Evolutionary conservation across 2,797 vertebrate genomes (phyloP).

Genomic region (Harpagifer antarcticus): DNA sequence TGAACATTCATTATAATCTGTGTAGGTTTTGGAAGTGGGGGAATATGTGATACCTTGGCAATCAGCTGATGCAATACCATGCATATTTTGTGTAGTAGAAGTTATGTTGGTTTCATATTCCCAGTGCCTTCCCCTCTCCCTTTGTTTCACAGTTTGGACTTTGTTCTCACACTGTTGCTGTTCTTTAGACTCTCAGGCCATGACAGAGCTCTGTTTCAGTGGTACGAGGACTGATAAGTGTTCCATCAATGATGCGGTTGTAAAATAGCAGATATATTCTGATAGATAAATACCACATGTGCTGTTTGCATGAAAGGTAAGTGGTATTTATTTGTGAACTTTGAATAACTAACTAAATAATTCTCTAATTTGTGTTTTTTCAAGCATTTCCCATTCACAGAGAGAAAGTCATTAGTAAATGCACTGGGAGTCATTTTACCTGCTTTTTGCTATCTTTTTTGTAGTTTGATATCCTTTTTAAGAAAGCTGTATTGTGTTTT

Average conservation of each 20-base stretch:
- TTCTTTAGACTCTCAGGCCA: slow-evolving; percentile 68
- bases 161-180: slow-evolving; percentile 38
- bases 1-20: slow-evolving; percentile 47
- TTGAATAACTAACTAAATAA: background rate
- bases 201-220: slow-evolving; percentile 32
- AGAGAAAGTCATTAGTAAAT: too few relatives aligned
- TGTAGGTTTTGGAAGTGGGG: slow-evolving; percentile 14
- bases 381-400: too few relatives aligned
- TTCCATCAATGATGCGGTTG: slow-evolving; percentile 5
- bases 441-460: slow-evolving; percentile 3
- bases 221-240: slow-evolving; percentile 44
- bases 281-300: background rate
- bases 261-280: background rate
- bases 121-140: slow-evolving; percentile 1
- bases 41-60: slow-evolving; percentile 30
- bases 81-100: slow-evolving; percentile 4
- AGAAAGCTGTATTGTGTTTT: background rate
- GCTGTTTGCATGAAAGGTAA: background rate
- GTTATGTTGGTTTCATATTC: slow-evolving; percentile 36
- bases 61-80: slow-evolving; percentile 33
- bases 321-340: too few relatives aligned
- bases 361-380: background rate
- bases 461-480: background rate
- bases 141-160: slow-evolving; percentile 50
- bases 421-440: background rate